phyloP scores from a whole-genome alignment of 2,113 vertebrate species.

The Tragelaphus scriptus region DNA sequence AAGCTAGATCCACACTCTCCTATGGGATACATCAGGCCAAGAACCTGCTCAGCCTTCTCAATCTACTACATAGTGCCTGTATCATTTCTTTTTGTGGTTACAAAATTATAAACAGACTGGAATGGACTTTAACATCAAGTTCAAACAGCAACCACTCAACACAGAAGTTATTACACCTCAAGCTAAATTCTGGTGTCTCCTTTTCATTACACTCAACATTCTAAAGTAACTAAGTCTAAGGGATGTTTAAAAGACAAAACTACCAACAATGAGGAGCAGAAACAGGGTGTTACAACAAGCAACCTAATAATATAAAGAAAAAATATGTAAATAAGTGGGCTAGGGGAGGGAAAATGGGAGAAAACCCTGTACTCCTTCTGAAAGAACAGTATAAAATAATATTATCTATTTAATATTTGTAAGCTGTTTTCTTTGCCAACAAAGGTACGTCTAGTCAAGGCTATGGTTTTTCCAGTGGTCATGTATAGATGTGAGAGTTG shows the following conservation, averaged over 20 bases:
- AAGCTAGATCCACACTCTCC: neutral
- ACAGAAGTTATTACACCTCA: neutral
- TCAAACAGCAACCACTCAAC: neutral
- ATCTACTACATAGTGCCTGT: neutral
- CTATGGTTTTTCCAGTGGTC: no score
- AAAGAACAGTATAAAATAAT: neutral
- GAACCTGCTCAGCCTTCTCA: constrained; percentile 15
- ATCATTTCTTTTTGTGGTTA: neutral
- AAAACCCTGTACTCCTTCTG: neutral
- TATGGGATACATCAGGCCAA: neutral
- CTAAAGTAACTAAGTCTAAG: constrained; percentile 20
- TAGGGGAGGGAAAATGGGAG: neutral
- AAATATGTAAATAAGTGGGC: neutral
- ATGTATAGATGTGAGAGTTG: no score
- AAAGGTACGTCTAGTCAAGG: no score
- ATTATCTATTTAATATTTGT: neutral
- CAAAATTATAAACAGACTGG: neutral
- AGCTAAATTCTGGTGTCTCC: neutral
- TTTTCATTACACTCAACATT: constrained; percentile 24
- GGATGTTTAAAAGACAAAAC: neutral
- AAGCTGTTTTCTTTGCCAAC: neutral
- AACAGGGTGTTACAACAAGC: neutral
- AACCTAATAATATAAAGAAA: neutral
- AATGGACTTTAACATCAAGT: neutral
- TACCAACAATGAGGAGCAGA: neutral